These are phyloP conservation scores for Emydocephalus ijimae DNA, from an alignment of 2,113 vertebrate genomes.

Conservation along the genomic window DNA sequence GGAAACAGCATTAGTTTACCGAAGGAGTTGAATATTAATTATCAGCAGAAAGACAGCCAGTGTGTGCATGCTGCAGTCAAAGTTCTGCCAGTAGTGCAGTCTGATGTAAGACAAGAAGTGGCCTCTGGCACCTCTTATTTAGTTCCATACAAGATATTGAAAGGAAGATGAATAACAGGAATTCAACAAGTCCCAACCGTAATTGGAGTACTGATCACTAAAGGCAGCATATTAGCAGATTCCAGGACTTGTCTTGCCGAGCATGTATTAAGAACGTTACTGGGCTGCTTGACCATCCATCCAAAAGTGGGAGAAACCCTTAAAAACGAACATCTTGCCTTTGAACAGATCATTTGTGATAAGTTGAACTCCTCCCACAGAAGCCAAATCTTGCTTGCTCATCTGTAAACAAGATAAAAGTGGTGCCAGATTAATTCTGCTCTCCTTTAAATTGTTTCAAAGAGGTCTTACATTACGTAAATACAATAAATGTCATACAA, in stretches of 20 bases:
- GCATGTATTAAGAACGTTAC: background rate
- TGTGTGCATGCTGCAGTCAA: background rate
- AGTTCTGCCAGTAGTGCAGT: too few relatives aligned
- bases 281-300: background rate
- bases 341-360: background rate
- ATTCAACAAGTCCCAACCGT: background rate
- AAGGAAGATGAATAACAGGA: background rate
- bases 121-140: background rate
- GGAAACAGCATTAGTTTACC: background rate
- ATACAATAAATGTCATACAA: background rate
- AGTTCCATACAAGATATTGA: background rate
- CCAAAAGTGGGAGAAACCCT: background rate
- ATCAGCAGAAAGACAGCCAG: background rate
- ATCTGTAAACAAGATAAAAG: background rate
- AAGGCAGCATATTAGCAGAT: background rate
- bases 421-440: background rate
- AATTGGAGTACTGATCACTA: background rate
- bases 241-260: background rate
- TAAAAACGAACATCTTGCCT: background rate
- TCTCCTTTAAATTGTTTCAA: background rate
- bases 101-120: background rate
- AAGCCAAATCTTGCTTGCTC: background rate
- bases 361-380: background rate
- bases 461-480: background rate
- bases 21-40: background rate